Percentiles rank a stretch among this genome's conserved stretches.
Evolutionary conservation across 2,888 invertebrate species (phyloP).

Genomic region (Sarcophaga variegata): DNA sequence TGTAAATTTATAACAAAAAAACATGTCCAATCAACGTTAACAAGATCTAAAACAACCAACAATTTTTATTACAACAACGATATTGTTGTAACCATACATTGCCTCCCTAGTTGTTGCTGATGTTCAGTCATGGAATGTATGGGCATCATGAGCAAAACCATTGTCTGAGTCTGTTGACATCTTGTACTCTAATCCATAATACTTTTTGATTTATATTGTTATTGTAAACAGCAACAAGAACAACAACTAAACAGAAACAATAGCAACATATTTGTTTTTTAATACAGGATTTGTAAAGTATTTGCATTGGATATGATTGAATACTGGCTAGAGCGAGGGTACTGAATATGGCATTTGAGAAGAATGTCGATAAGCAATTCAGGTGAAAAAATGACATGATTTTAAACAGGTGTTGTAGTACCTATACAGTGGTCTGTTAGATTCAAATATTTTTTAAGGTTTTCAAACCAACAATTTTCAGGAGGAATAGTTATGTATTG

Average conservation of each 20-base stretch:
- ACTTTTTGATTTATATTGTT: constrained; percentile 40
- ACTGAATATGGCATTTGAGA: too few relatives aligned
- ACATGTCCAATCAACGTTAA: constrained; percentile 33
- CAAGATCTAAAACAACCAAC: constrained; percentile 30
- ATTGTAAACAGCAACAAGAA: neutral
- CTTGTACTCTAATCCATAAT: constrained; percentile 24
- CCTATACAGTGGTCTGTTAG: too few relatives aligned
- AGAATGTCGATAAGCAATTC: too few relatives aligned
- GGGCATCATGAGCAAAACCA: neutral
- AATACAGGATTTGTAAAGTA: too few relatives aligned
- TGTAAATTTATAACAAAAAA: constrained; percentile 27
- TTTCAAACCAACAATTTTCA: too few relatives aligned
- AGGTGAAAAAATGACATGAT: too few relatives aligned
- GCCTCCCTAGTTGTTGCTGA: constrained; percentile 8
- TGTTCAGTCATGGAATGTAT: neutral
- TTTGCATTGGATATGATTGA: too few relatives aligned
- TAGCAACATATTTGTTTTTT: neutral
- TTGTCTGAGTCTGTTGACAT: neutral
- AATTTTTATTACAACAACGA: neutral
- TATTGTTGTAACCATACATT: too few relatives aligned
- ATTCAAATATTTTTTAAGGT: too few relatives aligned
- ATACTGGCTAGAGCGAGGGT: too few relatives aligned
- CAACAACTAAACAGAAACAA: neutral
- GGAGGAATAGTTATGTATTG: too few relatives aligned
- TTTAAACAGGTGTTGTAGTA: too few relatives aligned